These are phyloP conservation scores for Labeo calbasu DNA, from an alignment of 2,797 vertebrate species.

Conservation along the genomic window DNA sequence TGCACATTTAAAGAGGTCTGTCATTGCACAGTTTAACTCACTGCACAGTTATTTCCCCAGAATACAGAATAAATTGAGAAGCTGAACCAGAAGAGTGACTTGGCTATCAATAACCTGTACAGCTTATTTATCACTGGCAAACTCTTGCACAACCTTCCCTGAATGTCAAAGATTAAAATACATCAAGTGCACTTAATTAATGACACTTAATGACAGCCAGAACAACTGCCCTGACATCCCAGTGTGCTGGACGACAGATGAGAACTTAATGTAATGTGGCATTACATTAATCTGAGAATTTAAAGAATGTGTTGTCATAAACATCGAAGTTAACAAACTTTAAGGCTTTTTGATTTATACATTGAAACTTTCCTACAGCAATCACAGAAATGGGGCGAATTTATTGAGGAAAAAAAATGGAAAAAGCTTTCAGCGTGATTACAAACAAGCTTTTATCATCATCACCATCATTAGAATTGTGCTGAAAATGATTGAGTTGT, in stretches of 20 bases:
- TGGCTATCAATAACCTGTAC: neutral
- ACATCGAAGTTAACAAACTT: neutral
- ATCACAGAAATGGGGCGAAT: neutral
- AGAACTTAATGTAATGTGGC: constrained; percentile 1
- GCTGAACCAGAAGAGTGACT: neutral
- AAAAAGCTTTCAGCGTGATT: neutral
- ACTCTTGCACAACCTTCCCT: constrained; percentile 6
- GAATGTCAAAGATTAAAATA: constrained; percentile 37
- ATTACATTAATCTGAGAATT: neutral
- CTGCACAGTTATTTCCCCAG: no score
- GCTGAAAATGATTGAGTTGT: neutral
- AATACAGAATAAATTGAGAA: constrained; percentile 2
- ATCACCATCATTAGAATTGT: neutral
- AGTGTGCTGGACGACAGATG: neutral
- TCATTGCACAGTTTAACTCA: no score
- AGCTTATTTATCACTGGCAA: neutral
- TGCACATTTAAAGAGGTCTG: neutral
- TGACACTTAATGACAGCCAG: constrained; percentile 16
- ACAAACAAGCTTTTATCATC: neutral
- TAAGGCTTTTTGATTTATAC: neutral
- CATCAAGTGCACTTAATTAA: constrained; percentile 22
- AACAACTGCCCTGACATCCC: constrained; percentile 18
- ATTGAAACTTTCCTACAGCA: neutral
- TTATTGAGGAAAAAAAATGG: neutral
- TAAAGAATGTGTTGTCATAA: constrained; percentile 13